phyloP scores from a whole-genome alignment of 1,140 invertebrate species.

The Musca domestica region DNA sequence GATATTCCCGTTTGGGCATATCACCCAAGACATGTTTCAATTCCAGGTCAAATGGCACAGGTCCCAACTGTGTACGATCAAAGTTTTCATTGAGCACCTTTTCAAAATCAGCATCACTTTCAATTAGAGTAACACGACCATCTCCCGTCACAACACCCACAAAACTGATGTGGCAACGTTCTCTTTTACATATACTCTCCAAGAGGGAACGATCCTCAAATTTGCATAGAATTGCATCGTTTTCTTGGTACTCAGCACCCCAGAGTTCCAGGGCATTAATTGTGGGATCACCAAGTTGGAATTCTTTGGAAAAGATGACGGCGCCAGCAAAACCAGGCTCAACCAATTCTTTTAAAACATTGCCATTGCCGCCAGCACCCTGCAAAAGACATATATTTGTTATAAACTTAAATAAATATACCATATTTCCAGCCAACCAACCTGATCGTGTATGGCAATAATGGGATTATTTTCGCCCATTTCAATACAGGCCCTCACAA shows the following conservation, averaged over 20 bases:
- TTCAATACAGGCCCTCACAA: conserved; percentile 90
- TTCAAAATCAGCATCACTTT: conserved; percentile 59
- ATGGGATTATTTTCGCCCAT: conserved; percentile 82
- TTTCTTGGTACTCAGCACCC: conserved; percentile 99
- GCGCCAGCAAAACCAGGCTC: conserved; percentile 82
- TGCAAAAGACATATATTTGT: conserved; percentile 50
- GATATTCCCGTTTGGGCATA: conserved; percentile 61
- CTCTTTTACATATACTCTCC: conserved; percentile 73
- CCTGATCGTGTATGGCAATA: conserved; percentile 59
- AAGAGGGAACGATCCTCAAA: conserved; percentile 65
- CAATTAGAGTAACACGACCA: conserved; percentile 76
- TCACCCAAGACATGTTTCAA: conserved; percentile 83
- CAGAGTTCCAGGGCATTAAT: conserved; percentile 91
- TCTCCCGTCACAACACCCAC: conserved; percentile 89
- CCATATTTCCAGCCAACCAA: not conserved
- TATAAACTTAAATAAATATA: not conserved
- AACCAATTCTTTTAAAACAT: conserved; percentile 94
- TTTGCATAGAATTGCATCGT: conserved; percentile 81
- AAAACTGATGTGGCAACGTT: conserved; percentile 89
- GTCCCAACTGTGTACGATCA: conserved; percentile 33
- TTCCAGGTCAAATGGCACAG: conserved; percentile 75
- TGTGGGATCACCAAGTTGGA: conserved; percentile 92
- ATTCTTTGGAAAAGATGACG: conserved; percentile 81
- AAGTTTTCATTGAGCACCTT: conserved; percentile 43
- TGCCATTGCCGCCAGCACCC: conserved; percentile 97